Conservation (phyloP, 2,888 invertebrate genomes). For the Agrotis clavis region DNA sequence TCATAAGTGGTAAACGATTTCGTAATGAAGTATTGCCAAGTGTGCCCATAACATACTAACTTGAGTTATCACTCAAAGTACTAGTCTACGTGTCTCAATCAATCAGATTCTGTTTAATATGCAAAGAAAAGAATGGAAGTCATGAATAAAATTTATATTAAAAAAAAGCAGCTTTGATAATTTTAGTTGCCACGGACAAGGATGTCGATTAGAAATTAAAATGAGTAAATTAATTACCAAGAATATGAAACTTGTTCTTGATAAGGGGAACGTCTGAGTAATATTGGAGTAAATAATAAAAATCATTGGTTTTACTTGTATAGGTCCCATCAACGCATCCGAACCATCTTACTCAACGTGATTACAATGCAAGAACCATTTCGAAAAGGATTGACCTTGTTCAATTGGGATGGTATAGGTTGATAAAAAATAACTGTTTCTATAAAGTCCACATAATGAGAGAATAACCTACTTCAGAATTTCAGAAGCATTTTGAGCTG, state of each 20-base stretch:
- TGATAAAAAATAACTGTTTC: no score
- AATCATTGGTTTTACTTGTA: background rate
- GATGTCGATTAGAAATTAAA: conserved; percentile 28
- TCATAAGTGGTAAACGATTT: conserved; percentile 56
- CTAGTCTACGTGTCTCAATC: conserved; percentile 12
- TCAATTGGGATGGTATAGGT: no score
- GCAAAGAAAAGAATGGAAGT: background rate
- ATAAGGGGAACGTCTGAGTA: background rate
- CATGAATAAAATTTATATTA: background rate
- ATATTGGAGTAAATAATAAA: no score
- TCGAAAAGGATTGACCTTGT: no score
- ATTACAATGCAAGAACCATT: background rate
- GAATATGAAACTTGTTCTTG: conserved; percentile 10
- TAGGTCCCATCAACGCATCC: background rate
- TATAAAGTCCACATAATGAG: background rate
- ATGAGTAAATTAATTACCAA: conserved; percentile 8
- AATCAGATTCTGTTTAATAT: background rate
- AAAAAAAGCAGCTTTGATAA: background rate
- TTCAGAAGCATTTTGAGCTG: background rate
- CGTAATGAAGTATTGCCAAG: conserved; percentile 37
- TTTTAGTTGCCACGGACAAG: conserved; percentile 15
- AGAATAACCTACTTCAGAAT: background rate
- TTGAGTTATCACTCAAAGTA: conserved; percentile 14
- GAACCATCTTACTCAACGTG: no score
- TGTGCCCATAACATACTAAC: conserved; percentile 43